phyloP scores from a whole-genome alignment of 2,113 vertebrate genomes.

The Ursus arctos region DNA sequence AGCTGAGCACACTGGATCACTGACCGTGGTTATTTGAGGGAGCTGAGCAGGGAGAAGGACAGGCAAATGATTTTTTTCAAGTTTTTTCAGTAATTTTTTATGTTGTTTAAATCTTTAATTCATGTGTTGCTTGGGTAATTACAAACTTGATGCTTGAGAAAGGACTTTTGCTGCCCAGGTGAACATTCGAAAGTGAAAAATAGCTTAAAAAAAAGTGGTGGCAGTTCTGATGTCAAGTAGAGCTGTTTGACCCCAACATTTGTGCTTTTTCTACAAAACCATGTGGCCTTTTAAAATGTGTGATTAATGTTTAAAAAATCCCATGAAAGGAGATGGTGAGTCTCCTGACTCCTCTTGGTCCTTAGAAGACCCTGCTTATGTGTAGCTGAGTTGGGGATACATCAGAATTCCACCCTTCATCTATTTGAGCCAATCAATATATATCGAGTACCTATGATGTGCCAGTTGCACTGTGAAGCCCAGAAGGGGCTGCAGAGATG shows the following conservation, averaged over 20 bases:
- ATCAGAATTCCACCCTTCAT: constrained; percentile 43
- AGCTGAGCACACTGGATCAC: neutral
- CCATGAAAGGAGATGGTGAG: neutral
- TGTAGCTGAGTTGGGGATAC: neutral
- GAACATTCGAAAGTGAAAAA: constrained; percentile 37
- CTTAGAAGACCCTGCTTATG: neutral
- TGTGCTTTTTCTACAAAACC: neutral
- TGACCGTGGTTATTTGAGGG: neutral
- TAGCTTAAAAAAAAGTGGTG: neutral
- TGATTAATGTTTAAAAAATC: neutral
- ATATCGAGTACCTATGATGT: neutral
- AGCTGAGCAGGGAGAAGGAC: neutral
- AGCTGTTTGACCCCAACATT: neutral
- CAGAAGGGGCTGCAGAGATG: neutral
- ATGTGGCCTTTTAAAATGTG: neutral
- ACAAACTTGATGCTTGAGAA: neutral
- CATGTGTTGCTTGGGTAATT: constrained; percentile 21
- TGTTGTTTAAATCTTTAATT: constrained; percentile 43
- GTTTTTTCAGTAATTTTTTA: neutral
- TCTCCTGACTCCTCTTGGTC: neutral
- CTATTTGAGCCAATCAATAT: neutral
- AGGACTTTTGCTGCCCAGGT: neutral
- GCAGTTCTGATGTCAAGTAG: neutral
- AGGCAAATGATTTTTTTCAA: neutral
- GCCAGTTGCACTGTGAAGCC: neutral